A percentile compares a stretch with the other conserved stretches of the same genome.
phyloP scores from a whole-genome alignment of 2,888 invertebrate genomes.

The Athripsodes cinereus region DNA sequence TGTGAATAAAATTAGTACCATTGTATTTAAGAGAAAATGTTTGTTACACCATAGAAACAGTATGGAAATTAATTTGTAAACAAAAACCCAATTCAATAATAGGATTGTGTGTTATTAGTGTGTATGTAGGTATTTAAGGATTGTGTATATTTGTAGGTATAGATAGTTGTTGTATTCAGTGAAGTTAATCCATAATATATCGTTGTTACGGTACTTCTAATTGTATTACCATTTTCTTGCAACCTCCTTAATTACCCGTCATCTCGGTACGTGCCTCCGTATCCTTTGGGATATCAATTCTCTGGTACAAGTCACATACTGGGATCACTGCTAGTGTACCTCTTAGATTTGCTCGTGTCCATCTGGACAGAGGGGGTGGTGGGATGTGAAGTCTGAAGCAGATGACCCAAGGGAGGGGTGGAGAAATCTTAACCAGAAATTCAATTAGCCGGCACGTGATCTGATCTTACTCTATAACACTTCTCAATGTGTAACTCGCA shows the following conservation, averaged over 20 bases:
- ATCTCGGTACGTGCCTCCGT: conserved; percentile 20
- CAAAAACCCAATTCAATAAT: neutral
- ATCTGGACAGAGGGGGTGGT: conserved; percentile 2
- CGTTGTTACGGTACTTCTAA: neutral
- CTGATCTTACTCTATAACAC: conserved; percentile 6
- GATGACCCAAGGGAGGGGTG: conserved; percentile 1
- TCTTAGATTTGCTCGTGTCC: conserved; percentile 3
- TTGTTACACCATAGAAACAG: neutral
- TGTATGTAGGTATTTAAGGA: too few species aligned
- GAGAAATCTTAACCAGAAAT: conserved; percentile 24
- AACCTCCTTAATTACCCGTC: conserved; percentile 23
- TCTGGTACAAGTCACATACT: conserved; percentile 16
- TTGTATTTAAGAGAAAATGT: neutral
- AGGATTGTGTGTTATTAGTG: too few species aligned
- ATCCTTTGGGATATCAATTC: conserved; percentile 1
- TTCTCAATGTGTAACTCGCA: neutral
- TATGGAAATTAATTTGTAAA: neutral
- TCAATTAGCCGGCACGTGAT: conserved; percentile 27
- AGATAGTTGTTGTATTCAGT: neutral
- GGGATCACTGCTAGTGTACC: conserved; percentile 11
- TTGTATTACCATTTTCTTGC: conserved; percentile 2
- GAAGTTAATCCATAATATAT: neutral
- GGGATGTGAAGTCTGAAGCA: neutral
- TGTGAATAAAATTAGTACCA: neutral
- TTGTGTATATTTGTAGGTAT: too few species aligned